A percentile compares a stretch with the other conserved stretches of the same genome.
Conservation (phyloP, 64 coral and sea anemone genomes). For the Stylophora pistillata region DNA sequence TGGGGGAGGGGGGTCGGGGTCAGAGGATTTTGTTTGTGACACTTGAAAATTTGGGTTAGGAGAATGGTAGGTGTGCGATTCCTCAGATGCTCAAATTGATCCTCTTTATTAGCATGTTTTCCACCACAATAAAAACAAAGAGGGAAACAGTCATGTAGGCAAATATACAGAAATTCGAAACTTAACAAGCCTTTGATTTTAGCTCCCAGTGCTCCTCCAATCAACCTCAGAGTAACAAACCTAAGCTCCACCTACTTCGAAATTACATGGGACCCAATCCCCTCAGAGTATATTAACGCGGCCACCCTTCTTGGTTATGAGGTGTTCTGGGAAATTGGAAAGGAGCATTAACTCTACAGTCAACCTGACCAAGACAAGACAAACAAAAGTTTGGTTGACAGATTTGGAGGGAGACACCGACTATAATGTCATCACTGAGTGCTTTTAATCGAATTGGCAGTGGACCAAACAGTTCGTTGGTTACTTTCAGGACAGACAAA, state of each 20-base stretch:
- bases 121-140: not conserved
- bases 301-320: not conserved
- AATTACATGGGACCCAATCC: not conserved
- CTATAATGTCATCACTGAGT: not conserved
- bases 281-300: not conserved
- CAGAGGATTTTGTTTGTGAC: no score
- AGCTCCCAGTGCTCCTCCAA: not conserved
- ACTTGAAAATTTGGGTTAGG: not conserved
- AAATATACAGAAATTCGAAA: not conserved
- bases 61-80: not conserved
- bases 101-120: not conserved
- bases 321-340: not conserved
- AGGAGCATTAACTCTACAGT: not conserved
- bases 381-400: not conserved
- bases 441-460: not conserved
- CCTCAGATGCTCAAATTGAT: not conserved
- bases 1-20: no score
- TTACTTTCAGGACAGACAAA: not conserved
- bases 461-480: not conserved
- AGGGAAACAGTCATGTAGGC: no score
- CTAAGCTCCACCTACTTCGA: not conserved
- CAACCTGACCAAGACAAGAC: not conserved
- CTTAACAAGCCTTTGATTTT: not conserved
- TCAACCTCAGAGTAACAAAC: not conserved
- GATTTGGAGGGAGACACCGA: not conserved